Base-by-base conservation (phyloP, 2,797 vertebrate species). In the Macrochelys suwanniensis region DNA sequence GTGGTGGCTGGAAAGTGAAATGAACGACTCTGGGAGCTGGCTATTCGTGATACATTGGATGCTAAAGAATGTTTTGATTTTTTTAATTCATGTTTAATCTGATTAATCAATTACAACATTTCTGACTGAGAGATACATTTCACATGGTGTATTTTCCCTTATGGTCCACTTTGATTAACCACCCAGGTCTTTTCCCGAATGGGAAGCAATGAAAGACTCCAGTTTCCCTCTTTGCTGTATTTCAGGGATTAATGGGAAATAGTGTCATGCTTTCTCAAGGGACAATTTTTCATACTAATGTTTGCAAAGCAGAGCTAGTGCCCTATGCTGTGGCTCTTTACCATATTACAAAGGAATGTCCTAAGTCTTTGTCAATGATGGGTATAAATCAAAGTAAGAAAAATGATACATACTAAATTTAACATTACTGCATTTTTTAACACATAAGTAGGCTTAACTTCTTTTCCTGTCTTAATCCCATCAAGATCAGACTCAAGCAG, bases 381-480 rank as follows among this genome's bases (percentile, higher is more conserved):
- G 90, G 92, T 96, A 97, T 97, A 98, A 98, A 98, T 98, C 97
- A 98, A 97, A 98, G 96, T 82, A 90, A 95, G 91, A 98, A 97
- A 96, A 97, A 89, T 1, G 47, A 91, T 97, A 96, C 92, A 93
- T 97, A 93, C 85, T 97, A 96, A 98, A 97, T 98, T 98, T 97
- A 97, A 98, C 96, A 96, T 97, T 96, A 97, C 94, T 95, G 95
- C 97, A 97, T 98, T 98, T 98, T 98, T 98, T 98, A 97, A 98
- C 98, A 97, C 88, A 65, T 97, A 98, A 98, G 95, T 95, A 98
- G 98, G 97, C 97, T 98, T 98, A 98, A 97, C 95, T 94, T 98
- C 97, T 97, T 96, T 89, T 80, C 90, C 90, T 13, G 74, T 98
- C 96, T 97, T 98, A 98, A 98, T 94, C 97, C 94, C 91, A 33